phyloP scores from a whole-genome alignment of 1,140 invertebrate species.

The Cheumatopsyche charites region DNA sequence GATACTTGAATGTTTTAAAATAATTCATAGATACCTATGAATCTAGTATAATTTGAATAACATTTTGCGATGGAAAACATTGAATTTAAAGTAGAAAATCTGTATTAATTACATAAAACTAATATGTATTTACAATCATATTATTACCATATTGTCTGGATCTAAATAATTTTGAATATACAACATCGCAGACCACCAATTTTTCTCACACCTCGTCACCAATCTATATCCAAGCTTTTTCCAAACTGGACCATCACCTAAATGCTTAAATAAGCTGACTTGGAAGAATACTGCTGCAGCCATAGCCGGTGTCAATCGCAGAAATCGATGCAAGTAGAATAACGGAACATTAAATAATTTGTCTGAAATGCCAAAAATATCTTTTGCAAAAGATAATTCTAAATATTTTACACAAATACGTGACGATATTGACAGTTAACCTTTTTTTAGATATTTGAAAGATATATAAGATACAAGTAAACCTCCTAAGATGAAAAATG shows the following conservation, averaged over 20 bases:
- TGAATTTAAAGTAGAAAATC: no score
- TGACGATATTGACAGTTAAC: slow-evolving; percentile 49
- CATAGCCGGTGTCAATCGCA: slow-evolving; percentile 67
- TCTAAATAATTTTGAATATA: slow-evolving; percentile 63
- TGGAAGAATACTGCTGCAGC: slow-evolving; percentile 63
- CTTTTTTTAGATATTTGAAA: slow-evolving; percentile 58
- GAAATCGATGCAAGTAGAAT: slow-evolving; percentile 64
- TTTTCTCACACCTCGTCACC: slow-evolving; percentile 54
- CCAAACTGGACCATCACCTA: slow-evolving; percentile 67
- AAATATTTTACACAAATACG: slow-evolving; percentile 2
- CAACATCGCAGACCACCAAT: slow-evolving; percentile 64
- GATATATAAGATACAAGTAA: slow-evolving; percentile 63
- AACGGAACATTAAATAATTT: slow-evolving; percentile 39
- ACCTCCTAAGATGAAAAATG: slow-evolving; percentile 66
- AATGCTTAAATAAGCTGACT: slow-evolving; percentile 62
- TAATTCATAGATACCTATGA: no score
- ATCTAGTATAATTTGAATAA: no score
- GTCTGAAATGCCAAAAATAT: slow-evolving; percentile 44
- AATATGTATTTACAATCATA: no score
- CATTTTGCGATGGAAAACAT: no score
- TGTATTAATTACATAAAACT: no score
- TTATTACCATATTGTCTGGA: slow-evolving; percentile 53
- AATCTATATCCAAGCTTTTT: slow-evolving; percentile 48
- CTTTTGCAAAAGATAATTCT: background rate
- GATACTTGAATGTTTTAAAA: no score